Evolutionary conservation across 2,113 vertebrate genomes (phyloP), one percentile per base, ranked within the genome.

Genomic region (Heterochromis multidens): DNA sequence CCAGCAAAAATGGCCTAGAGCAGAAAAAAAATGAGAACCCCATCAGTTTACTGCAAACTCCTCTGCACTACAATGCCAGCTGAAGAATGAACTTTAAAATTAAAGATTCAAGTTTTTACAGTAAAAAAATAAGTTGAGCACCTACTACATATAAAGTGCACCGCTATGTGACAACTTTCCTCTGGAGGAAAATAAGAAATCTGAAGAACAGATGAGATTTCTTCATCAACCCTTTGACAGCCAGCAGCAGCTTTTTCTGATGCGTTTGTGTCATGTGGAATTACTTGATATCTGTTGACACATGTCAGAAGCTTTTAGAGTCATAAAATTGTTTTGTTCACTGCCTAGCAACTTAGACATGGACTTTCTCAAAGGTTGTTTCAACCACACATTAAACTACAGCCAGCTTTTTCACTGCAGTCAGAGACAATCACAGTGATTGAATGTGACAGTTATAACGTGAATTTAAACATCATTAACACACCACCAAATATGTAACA

Each of bases 261-360:
- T 13, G 6, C n/a, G 6, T 65, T 25, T 17, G 46, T 35, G 61
- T 85, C 63, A 57, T 4, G 37, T 60, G 62, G 60, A 43, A 60
- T 78, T 10, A 19, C 70, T 13, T 59, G n/a, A 65, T 72, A 57
- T 54, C 31, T 29, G 67, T 12, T 81, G 83, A 82, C 58, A 16
- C 33, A 3, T 56, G 83, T 83, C 88, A 86, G 17, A 84, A 62
- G 63, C 67, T 76, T 80, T 84, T 29, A 58, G 2, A 21, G 72
- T 84, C 46, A n/a, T 16, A 3, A 17, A 81, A 43, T 78, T 72
- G 17, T 56, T 14, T 49, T 19, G 0, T 84, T 85, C 29, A 2
- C n/a, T n/a, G 23, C 25, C 61, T 3, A 40, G 33, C 1, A 74
- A 65, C 77, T 57, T 23, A 31, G 37, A 77, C 40, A 2, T 27